Evolutionary conservation across 1,140 invertebrate genomes (phyloP).

Genomic region (Contarinia nasturtii): DNA sequence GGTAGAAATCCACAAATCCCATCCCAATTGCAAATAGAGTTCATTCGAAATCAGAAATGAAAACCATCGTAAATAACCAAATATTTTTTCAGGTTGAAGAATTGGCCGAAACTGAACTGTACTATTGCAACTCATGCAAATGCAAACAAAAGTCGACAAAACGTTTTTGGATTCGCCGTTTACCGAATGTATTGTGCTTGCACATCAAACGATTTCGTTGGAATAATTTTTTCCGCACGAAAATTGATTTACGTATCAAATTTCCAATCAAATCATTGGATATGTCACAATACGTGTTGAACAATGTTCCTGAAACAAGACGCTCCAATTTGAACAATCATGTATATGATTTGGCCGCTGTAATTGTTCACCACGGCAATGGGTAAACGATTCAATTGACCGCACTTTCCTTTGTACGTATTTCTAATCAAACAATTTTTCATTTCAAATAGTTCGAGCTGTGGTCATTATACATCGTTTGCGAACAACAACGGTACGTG

Average conservation of each 20-base stretch:
- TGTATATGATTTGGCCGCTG: slow-evolving; percentile 64
- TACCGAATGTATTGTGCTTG: slow-evolving; percentile 70
- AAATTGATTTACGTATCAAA: slow-evolving; percentile 60
- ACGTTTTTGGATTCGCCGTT: slow-evolving; percentile 63
- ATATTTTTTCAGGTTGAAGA: slow-evolving; percentile 59
- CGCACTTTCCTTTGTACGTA: too few species aligned
- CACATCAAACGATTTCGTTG: slow-evolving; percentile 74
- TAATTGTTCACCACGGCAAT: slow-evolving; percentile 71
- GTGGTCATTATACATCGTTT: slow-evolving; percentile 73
- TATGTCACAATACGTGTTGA: slow-evolving; percentile 60
- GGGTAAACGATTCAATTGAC: slow-evolving; percentile 28
- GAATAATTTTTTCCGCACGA: slow-evolving; percentile 56
- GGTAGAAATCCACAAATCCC: too few species aligned
- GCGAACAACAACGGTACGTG: slow-evolving; percentile 62
- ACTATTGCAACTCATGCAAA: slow-evolving; percentile 65
- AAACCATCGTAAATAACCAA: background rate
- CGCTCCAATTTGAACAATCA: slow-evolving; percentile 37
- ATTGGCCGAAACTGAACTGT: slow-evolving; percentile 61
- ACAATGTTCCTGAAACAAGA: slow-evolving; percentile 45
- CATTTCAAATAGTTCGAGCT: slow-evolving; percentile 40
- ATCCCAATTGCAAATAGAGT: too few species aligned
- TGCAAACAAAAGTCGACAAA: slow-evolving; percentile 67
- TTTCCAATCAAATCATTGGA: slow-evolving; percentile 58
- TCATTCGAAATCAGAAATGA: too few species aligned
- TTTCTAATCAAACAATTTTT: background rate